Evolutionary conservation across 2,113 vertebrate genomes (phyloP).

Genomic region (Nanorana parkeri): DNA sequence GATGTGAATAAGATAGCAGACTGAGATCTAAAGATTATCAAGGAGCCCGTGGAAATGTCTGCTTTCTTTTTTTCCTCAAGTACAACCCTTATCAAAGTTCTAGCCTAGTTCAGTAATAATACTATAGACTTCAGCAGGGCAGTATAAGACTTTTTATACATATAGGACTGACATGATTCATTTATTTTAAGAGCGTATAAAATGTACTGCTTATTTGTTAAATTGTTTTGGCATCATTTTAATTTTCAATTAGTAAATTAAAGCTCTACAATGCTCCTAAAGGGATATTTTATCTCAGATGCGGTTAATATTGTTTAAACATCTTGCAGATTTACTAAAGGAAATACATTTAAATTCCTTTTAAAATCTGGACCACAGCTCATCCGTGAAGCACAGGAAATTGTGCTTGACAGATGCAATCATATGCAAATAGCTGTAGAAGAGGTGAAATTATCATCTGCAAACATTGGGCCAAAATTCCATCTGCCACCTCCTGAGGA

Average conservation of each 20-base stretch:
- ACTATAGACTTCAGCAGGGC: no score
- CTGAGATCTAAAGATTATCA: no score
- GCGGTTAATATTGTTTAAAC: conserved; percentile 55
- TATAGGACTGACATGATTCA: no score
- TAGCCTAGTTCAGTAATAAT: no score
- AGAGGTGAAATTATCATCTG: conserved; percentile 92
- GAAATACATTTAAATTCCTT: conserved; percentile 65
- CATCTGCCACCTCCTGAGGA: conserved; percentile 88
- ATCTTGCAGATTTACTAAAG: conserved; percentile 57
- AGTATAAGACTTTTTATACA: no score
- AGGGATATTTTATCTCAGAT: conserved; percentile 39
- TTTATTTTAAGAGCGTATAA: no score
- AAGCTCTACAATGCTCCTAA: conserved; percentile 34
- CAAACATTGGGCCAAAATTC: conserved; percentile 91
- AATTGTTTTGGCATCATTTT: conserved; percentile 43
- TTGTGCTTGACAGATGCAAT: conserved; percentile 80
- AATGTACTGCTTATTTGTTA: neutral
- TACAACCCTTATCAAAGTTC: no score
- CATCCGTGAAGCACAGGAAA: conserved; percentile 70
- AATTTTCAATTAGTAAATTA: conserved; percentile 29
- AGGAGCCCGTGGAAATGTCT: no score
- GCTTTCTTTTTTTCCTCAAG: no score
- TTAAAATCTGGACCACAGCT: conserved; percentile 67
- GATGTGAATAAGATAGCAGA: no score
- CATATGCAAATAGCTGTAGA: conserved; percentile 89